Evolutionary conservation across 1,140 invertebrate species (phyloP), one percentile per base, ranked within the genome.

Genomic region (Heliconius melpomene): DNA sequence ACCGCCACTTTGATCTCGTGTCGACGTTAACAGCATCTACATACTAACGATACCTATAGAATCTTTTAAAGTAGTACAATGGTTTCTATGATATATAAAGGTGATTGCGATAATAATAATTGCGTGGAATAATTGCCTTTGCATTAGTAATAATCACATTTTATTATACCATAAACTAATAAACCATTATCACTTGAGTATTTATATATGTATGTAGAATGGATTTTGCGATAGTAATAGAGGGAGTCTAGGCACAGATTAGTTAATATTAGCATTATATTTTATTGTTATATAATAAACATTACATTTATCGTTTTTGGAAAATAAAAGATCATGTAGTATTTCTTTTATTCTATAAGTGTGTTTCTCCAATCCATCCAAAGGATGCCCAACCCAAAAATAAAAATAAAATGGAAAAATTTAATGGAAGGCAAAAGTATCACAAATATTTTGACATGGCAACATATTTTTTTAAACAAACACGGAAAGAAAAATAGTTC

Each of bases 1-100:
- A 66, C 60, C 26, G 60, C 60, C 23, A 66, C 26, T 66, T 66
- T 66, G 60, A 66, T 66, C 8, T 66, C 60, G 60, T 66, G 60
- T 66, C 23, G 60, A 66, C 60, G 23, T 29, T 66, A 16, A 29
- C 26, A 29, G 11, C 60, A 29, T 66, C 2, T 66, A 66, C 26
- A 66, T 66, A 29, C 9, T 66, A 66, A 13, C 13, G 18, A 66
- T 16, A 2, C 8, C 23, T 66, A 66, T 66, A 66, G 29, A 13
- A 29, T 29, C 40, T 26, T 9, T 29, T 66, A 29, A 29, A 26
- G 3, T 29, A 29, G 9, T 13, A 66, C 26, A 26, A 66, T 66
- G 2, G 26, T 66, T 26, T 66, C 23, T 26, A 66, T 29, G 3
- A 13, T 66, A 66, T 29, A 66, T 29, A 29, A 66, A 66, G 9